phyloP scores from a whole-genome alignment of 2,113 vertebrate species.

The Cephalopholis sonnerati region DNA sequence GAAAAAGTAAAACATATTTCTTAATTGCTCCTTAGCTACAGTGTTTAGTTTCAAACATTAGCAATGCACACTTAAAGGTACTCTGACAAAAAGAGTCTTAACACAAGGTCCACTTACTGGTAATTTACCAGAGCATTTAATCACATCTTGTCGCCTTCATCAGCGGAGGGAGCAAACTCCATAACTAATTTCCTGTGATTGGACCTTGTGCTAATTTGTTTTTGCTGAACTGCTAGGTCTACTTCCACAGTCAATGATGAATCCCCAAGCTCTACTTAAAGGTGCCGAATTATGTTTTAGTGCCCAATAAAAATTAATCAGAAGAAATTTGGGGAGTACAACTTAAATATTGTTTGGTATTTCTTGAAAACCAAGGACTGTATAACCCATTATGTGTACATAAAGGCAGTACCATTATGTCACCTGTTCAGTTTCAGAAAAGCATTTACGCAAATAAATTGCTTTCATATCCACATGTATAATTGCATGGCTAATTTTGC shows the following conservation, averaged over 20 bases:
- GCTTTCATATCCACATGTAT: neutral
- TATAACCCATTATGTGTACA: no score
- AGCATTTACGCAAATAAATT: neutral
- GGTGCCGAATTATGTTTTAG: neutral
- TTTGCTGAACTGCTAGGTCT: neutral
- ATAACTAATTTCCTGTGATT: no score
- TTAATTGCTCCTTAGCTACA: neutral
- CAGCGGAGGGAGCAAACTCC: neutral
- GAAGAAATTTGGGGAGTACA: neutral
- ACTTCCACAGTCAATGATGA: neutral
- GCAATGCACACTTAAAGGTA: neutral
- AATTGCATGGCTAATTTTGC: no score
- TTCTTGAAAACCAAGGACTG: no score
- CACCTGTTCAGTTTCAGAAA: neutral
- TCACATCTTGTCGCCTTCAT: neutral
- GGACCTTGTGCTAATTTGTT: neutral
- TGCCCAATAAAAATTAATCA: neutral
- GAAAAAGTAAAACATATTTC: slow-evolving; percentile 12
- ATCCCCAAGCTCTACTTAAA: neutral
- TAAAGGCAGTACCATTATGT: neutral
- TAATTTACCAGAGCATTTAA: neutral
- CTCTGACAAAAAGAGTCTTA: no score
- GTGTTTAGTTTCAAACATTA: neutral
- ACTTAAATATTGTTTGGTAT: no score
- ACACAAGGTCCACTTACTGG: neutral